Base-by-base conservation (phyloP, 92 coral and sea anemone species). In the Ricordea florida region DNA sequence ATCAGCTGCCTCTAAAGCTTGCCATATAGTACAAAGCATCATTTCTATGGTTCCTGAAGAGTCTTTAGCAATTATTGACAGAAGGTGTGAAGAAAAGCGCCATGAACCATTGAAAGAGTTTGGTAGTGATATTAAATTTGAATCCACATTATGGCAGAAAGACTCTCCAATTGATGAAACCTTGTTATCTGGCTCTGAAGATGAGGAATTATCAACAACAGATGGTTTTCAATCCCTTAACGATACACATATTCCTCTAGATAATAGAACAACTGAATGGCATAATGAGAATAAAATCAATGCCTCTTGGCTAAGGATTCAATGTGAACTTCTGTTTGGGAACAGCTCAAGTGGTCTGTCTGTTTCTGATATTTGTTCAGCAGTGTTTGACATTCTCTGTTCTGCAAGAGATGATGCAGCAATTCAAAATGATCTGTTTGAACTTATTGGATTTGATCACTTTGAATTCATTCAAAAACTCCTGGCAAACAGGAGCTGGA, bases 381-480 rank as follows among this genome's bases (percentile, higher is more conserved):
- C 97, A 5, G 40, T 96, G 26, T 96, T 96, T 96, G 99, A 96
- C 57, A 76, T 92, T 83, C 82, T 96, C 41, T 83, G 96, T 47
- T 96, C 99, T 2, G 96, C 84, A 0, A 75, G 96, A 66, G 87
- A 81, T 10, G 62, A 89, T 63, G 84, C 87, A 10, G 99, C 82
- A 66, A 89, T 96, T 35, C 96, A 96, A 65, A 86, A 93, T 81
- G 99, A 96, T 24, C 65, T 96, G 57, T 87, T 92, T 76, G 99
- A 96, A 29, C 72, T 96, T 59, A 80, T 96, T 18, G 99, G 99
- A 0, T 96, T 96, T 86, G 99, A 96, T 76, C 93, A 91, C 0
- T 81, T 96, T 67, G 99, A 92, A 26, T 83, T 96, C 60, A 96
- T 96, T 73, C 86, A 94, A 63, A 84, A 75, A 2, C 74, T 93